Evolutionary conservation across 2,113 vertebrate species (phyloP), one percentile per base, ranked within the genome.

Genomic region (Tiliqua scincoides): DNA sequence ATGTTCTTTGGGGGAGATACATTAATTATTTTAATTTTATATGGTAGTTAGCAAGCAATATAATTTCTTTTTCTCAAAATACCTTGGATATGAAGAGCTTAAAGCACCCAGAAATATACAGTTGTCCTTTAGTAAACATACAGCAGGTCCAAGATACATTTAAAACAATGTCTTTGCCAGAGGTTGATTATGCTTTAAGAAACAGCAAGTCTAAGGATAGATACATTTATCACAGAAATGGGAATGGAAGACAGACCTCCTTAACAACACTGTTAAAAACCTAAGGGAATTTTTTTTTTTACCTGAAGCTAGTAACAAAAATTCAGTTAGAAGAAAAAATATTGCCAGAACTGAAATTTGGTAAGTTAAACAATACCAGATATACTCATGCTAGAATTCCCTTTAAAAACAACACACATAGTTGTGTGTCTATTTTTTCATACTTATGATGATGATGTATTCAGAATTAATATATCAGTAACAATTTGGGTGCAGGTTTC

Each of bases 281-380:
- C 7, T 9, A 1, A 18, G 61, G 1, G 2, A 85, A 90, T 48
- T 17, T n/a, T n/a, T n/a, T 77, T 68, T 6, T 86, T 86, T 25
- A 20, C 72, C 30, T 40, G 20, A 30, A 85, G 11, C 23, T 77
- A 57, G 21, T 67, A 8, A 77, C 57, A 4, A 32, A 85, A 61
- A 25, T 0, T 0, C 9, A 11, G 71, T 71, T n/a, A 89, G 32
- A 0, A 0, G 0, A 15, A 85, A 76, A 54, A 78, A 80, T 4
- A 27, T 65, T 65, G 14, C n/a, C 2, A 67, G 71, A 1, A 30
- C 87, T 43, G 79, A 80, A 87, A 85, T 52, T 82, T 15, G 32
- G 68, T 30, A 70, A 35, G 15, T 87, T 84, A 59, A 37, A 25
- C 20, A 25, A 37, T n/a, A 68, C 20, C n/a, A n/a, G n/a, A n/a